Evolutionary conservation across 2,888 invertebrate genomes (phyloP), one percentile per base, ranked within the genome.

Genomic region (Ectemnius continuus): DNA sequence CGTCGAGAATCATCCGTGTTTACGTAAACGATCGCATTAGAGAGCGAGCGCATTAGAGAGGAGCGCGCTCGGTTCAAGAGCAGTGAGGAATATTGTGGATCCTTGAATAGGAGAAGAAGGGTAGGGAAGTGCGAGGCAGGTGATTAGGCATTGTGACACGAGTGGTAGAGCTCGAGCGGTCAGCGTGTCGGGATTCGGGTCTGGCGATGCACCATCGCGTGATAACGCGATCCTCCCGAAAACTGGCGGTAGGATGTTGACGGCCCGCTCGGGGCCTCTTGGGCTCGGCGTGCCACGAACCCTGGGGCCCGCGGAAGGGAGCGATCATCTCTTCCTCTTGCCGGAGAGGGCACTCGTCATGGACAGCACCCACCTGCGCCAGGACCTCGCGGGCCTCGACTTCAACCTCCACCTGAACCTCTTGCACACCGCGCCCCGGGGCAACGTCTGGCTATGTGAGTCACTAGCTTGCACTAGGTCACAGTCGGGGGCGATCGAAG

Each of bases 361-460:
- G 93, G 93, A 93, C 88, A 92, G 92, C 78, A 91, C 91, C 47
- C 92, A 92, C 80, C 90, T 93, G 70, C 90, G 92, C 70, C 92
- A 92, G 87, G 93, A 93, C 83, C 91, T 93, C 64, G 93, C 92
- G 68, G 92, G 92, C 67, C 90, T 93, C 67, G 92, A 93, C 86
- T 93, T 93, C 88, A 92, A 92, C 84, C 87, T 90, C 63, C 90
- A 89, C 73, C 91, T 92, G 67, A 92, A 92, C 78, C 90, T 92
- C 23, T 91, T 93, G 76, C 92, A 92, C 87, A 91, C 92, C 67
- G 93, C 92, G 66, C 93, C 93, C 46, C 91, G 91, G 83, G 93
- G 93, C 86, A 93, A 93, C 91, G 92, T 93, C 78, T 93, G 93
- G 93, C 92, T 93, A 87, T 93, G 93, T 93, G 90, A 92, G 93